Base-by-base conservation (phyloP, 2,113 vertebrate species). In the Recurvirostra avosetta region DNA sequence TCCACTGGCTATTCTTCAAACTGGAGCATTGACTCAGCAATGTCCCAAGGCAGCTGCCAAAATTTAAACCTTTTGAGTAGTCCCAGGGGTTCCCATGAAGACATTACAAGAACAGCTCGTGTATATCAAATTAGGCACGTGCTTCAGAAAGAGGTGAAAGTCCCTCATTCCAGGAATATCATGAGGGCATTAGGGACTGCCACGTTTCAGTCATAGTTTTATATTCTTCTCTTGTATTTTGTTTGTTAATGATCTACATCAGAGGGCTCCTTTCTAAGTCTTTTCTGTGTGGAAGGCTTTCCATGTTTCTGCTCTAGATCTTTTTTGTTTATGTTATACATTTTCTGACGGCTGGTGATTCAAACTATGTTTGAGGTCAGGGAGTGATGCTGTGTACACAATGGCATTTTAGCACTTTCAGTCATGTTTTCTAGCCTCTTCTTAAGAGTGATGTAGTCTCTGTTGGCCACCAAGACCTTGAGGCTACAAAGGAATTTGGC, bases 401-500 rank as follows among this genome's bases (percentile, higher is more conserved):
- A 79, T 38, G 62, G 25, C 62, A 87, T 85, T 94, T 91, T 95
- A 94, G 80, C 67, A 89, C 77, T 94, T 95, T 85, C 65, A 81
- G 34, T 89, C 59, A 50, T 86, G 49, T 89, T 91, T 93, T 94
- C 38, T 87, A 92, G 52, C 73, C 43, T 91, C 67, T 94, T 94
- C 66, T 67, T 90, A 53, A 91, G 47, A 94, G 40, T 79, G 36
- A 89, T 72, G 47, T 77, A 87, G 91, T 91, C 86, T 62, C 70
- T 92, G 27, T 61, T 94, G 86, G 77, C 83, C 89, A 94, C 80
- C 62, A 92, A 66, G 86, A 36, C 70, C 76, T 91, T 53, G 86
- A 95, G 86, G 86, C 91, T 94, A 91, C 59, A 81, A 87, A 94
- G 68, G 84, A 94, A 93, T 96, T 91, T 95, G 95, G 86, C 94